Evolutionary conservation across 2,113 vertebrate species (phyloP).

Genomic region (Lophotis ruficrista): DNA sequence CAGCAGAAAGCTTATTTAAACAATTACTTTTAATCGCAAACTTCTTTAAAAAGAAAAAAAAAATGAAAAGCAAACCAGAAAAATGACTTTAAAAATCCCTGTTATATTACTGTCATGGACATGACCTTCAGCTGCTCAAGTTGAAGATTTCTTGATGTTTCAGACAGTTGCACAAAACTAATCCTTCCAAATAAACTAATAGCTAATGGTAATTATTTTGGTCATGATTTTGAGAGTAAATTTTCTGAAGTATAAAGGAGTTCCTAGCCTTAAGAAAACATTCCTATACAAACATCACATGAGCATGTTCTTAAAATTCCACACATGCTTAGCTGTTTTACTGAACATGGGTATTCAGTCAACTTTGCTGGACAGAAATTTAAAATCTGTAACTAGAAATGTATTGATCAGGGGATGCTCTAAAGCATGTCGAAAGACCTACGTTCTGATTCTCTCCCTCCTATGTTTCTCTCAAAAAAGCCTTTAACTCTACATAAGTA

Average conservation of each 20-base stretch:
- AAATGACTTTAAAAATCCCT: background rate
- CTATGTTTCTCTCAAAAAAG: background rate
- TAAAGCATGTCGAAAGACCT: background rate
- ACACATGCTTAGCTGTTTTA: background rate
- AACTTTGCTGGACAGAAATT: background rate
- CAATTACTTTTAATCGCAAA: background rate
- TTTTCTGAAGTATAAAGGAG: background rate
- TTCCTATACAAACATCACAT: background rate
- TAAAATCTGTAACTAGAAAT: background rate
- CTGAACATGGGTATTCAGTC: background rate
- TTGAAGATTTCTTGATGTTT: background rate
- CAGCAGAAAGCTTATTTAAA: background rate
- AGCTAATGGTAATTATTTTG: background rate
- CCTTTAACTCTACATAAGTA: background rate
- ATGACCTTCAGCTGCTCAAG: background rate
- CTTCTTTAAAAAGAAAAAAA: background rate
- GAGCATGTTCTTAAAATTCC: background rate
- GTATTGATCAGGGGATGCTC: background rate
- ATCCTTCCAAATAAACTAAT: background rate
- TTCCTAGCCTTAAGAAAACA: background rate
- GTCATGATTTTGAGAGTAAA: background rate
- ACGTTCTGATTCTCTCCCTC: background rate
- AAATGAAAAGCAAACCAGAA: background rate
- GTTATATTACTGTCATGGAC: background rate
- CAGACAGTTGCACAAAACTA: background rate